Percentiles rank a stretch among this genome's conserved stretches.
Conservation (phyloP, 2,797 vertebrate genomes). For the Danio aesculapii region DNA sequence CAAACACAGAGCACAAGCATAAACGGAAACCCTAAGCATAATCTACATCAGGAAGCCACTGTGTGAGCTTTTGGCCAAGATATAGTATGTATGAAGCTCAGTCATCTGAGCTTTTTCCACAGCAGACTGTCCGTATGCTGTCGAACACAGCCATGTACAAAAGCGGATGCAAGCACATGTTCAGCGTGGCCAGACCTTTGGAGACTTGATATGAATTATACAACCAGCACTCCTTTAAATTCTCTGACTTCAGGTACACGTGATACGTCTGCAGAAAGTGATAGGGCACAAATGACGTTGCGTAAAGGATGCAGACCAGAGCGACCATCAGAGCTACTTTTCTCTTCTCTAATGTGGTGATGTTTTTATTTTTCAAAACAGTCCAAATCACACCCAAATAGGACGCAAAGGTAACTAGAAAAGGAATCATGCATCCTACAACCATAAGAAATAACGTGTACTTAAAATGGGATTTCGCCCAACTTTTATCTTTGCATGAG, state of each 20-base stretch:
- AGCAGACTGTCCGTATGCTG: constrained; percentile 75
- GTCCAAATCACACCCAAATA: constrained; percentile 74
- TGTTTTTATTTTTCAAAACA: constrained; percentile 73
- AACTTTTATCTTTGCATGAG: constrained; percentile 31
- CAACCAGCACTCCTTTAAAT: not conserved
- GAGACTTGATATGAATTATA: constrained; percentile 75
- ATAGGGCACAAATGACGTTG: constrained; percentile 84
- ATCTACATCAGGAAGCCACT: not conserved
- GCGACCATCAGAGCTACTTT: constrained; percentile 77
- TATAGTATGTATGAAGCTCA: not conserved
- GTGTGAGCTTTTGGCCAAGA: not conserved
- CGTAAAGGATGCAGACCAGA: constrained; percentile 76
- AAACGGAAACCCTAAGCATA: not conserved
- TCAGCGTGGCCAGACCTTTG: constrained; percentile 80
- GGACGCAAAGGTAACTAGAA: constrained; percentile 78
- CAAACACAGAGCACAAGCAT: not conserved
- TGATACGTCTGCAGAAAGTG: constrained; percentile 73
- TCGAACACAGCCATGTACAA: constrained; percentile 83
- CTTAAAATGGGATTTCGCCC: constrained; percentile 41
- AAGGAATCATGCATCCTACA: constrained; percentile 81
- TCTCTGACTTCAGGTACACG: constrained; percentile 18
- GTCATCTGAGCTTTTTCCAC: constrained; percentile 63
- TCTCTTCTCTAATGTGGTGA: constrained; percentile 74
- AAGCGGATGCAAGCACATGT: constrained; percentile 87
- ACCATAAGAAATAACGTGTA: constrained; percentile 75